Evolutionary conservation across 1,140 invertebrate genomes (phyloP), one percentile per base, ranked within the genome.

Genomic region (Araneus ventricosus): DNA sequence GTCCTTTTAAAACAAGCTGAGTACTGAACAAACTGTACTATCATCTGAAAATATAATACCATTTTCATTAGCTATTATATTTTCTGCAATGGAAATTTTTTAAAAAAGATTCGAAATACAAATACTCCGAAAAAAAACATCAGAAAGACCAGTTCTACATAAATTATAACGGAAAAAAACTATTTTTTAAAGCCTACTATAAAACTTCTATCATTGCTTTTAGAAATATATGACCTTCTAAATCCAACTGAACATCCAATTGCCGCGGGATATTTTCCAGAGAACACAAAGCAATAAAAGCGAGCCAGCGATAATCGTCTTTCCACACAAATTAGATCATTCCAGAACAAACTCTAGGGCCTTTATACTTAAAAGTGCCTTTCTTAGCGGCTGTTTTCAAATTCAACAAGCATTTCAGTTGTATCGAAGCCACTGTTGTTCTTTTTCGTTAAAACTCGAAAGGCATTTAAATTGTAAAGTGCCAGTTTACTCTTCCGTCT

Each of bases 311-410:
- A 67, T 75, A 75, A 75, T 75, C 17, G 70, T 75, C 70, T 75
- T 34, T 37, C 67, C 70, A 75, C 70, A 37, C 70, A 37, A 75
- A 75, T 75, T 75, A 75, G 70, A 75, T 75, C 70, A 75, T 37
- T 75, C 30, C 34, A 75, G 30, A 75, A 37, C 34, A 37, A 75
- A 75, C 10, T 34, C 70, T 30, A 34, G 20, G 6, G 30, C 30
- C 30, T 34, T 14, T 75, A 37, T 17, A 67, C 63, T n/a, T n/a
- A 67, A n/a, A 67, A 67, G 63, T 67, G 27, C 20, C 14, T 30
- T 34, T 75, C 70, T 75, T 75, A 4, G 70, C 34, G n/a, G 14
- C 34, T 37, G 30, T 20, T 75, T 75, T 75, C 37, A 75, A 75
- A 75, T 75, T 75, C 70, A 34, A 75, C 30, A 75, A 75, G 70